These are phyloP conservation scores for Pachycephus smyrnensis DNA, from an alignment of 2,888 invertebrate genomes.

Conservation along the genomic window DNA sequence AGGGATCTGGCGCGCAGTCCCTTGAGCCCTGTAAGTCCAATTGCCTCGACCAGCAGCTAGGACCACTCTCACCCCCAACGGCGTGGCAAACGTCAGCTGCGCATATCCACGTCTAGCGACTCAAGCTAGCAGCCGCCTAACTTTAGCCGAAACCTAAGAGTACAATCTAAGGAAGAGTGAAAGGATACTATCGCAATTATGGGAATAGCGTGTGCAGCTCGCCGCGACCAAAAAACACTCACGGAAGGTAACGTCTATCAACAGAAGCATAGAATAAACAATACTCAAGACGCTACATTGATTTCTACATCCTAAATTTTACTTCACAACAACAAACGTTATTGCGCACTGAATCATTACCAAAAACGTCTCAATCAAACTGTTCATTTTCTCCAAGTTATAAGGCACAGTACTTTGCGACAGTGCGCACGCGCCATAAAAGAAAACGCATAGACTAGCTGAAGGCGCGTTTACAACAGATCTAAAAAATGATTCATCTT, in stretches of 20 bases:
- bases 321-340: too few species aligned
- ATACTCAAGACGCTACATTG: not conserved
- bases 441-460: not conserved
- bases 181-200: constrained; percentile 23
- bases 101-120: constrained; percentile 63
- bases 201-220: not conserved
- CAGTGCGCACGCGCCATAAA: not conserved
- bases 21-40: constrained; percentile 85
- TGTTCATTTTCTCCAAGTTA: not conserved
- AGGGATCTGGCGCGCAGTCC: constrained; percentile 89
- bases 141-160: constrained; percentile 57
- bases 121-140: constrained; percentile 65
- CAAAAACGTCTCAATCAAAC: not conserved
- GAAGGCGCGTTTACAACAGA: not conserved
- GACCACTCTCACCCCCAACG: constrained; percentile 74
- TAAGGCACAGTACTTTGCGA: not conserved
- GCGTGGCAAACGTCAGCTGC: constrained; percentile 64
- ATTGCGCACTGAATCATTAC: not conserved
- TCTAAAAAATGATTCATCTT: not conserved
- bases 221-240: not conserved
- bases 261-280: not conserved
- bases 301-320: too few species aligned
- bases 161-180: constrained; percentile 51
- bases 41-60: constrained; percentile 95
- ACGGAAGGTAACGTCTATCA: not conserved